Conservation (phyloP, 1,140 invertebrate species). For the Platyscapa corneri region DNA sequence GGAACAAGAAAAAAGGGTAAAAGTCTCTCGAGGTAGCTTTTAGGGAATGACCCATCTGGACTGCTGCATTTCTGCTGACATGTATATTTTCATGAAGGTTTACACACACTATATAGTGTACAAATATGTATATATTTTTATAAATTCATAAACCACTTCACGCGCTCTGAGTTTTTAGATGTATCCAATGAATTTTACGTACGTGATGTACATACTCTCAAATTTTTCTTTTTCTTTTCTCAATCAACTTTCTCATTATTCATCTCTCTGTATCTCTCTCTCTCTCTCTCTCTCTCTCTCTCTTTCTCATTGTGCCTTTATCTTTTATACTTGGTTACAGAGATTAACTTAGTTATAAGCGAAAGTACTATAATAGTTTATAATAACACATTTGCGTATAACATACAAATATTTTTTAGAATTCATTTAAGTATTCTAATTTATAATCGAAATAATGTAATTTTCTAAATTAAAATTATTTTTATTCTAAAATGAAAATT, state of each 20-base stretch:
- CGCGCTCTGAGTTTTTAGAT: background rate
- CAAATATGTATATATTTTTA: background rate
- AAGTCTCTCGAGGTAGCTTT: constrained; percentile 17
- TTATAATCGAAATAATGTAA: too few species aligned
- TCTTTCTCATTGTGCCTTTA: too few species aligned
- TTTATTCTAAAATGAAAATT: too few species aligned
- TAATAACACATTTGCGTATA: too few species aligned
- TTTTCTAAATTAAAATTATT: too few species aligned
- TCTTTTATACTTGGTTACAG: too few species aligned
- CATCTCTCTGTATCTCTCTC: background rate
- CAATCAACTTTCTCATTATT: background rate
- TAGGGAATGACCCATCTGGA: constrained; percentile 20
- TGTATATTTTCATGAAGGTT: background rate
- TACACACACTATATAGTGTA: background rate
- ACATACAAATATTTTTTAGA: too few species aligned
- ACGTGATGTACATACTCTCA: constrained; percentile 29
- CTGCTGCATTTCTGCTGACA: background rate
- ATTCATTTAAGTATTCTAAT: too few species aligned
- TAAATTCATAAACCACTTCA: background rate
- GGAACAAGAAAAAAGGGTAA: constrained; percentile 5
- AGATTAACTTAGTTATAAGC: too few species aligned
- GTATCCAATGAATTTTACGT: constrained; percentile 37
- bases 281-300: too few species aligned
- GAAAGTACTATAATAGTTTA: too few species aligned
- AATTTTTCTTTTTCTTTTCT: constrained; percentile 9